Base-by-base conservation (phyloP, 2,797 vertebrate species). In the Pangasius macronema region DNA sequence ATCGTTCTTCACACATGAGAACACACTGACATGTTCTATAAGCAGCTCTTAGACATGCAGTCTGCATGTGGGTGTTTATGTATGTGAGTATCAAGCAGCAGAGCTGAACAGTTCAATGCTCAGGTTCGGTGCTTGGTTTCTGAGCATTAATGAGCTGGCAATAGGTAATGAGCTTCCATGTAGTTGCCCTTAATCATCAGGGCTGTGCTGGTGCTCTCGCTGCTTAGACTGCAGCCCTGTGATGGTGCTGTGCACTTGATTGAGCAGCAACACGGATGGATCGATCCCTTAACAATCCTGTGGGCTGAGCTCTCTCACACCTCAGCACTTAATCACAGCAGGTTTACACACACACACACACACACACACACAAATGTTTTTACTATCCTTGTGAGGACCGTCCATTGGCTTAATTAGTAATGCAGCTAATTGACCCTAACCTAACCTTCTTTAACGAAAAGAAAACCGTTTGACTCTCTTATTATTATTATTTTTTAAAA, bases 11-110 rank as follows among this genome's bases (percentile, higher is more conserved):
- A 93, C 88, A 86, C 89, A 91, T 88, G 73, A 90, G 2, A 83
- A 77, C 33, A 92, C 92, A 93, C 89, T 91, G 92, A 93, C 89
- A 84, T 27, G 63, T 76, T 73, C 87, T 87, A 75, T 88, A 49
- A 24, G 84, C 83, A 75, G 46, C 63, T 77, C 89, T 85, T n/a
- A 51, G 61, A 83, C 73, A 86, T 55, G 76, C 77, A 22, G 59
- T 57, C n/a, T 85, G 57, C 87, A 76, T 68, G 67, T 81, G 73
- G 61, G 85, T 77, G 83, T 84, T 76, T 68, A 63, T 57, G 84
- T 73, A 84, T 53, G 70, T 86, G 42, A 59, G 82, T 65, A 39
- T 73, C 22, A 24, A 27, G 33, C 51, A 57, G 59, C 72, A 77
- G 73, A 84, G 27, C 20, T 18, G n/a, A 22, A 81, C 20, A 63